Conservation (phyloP, 2,113 vertebrate genomes). For the Tor tambroides region DNA sequence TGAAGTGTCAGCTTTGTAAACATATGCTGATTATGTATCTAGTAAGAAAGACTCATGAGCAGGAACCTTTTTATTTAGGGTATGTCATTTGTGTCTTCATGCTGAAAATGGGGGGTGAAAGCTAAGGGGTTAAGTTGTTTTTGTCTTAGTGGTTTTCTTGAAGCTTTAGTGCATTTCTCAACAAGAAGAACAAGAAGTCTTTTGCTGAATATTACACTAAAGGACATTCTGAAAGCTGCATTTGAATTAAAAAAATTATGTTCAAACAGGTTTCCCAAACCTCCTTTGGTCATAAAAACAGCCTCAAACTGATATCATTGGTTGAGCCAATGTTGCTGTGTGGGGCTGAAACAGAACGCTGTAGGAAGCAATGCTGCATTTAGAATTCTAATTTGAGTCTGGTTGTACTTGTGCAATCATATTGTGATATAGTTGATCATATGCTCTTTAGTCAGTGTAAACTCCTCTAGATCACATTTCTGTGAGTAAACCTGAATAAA, state of each 20-base stretch:
- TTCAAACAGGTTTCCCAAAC: not conserved
- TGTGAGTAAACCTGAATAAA: slow-evolving; percentile 33
- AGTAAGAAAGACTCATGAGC: too few species aligned
- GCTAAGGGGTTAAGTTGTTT: not conserved
- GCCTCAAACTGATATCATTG: not conserved
- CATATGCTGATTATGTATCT: too few species aligned
- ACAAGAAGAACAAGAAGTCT: too few species aligned
- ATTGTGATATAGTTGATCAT: not conserved
- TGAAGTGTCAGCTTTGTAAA: too few species aligned
- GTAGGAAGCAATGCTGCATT: not conserved
- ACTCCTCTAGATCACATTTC: slow-evolving; percentile 10
- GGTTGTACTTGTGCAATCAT: not conserved
- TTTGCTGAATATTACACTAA: too few species aligned
- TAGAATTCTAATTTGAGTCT: not conserved
- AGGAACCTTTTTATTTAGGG: too few species aligned
- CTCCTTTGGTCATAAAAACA: too few species aligned
- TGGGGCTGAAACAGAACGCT: not conserved
- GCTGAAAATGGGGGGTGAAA: too few species aligned
- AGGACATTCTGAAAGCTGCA: not conserved
- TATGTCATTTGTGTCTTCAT: too few species aligned
- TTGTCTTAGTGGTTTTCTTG: not conserved
- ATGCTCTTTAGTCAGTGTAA: slow-evolving; percentile 19
- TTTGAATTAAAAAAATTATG: not conserved
- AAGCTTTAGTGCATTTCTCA: too few species aligned
- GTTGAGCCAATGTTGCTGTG: not conserved